phyloP scores from a whole-genome alignment of 2,888 invertebrate species.

The Nephrocerus scutellatus region DNA sequence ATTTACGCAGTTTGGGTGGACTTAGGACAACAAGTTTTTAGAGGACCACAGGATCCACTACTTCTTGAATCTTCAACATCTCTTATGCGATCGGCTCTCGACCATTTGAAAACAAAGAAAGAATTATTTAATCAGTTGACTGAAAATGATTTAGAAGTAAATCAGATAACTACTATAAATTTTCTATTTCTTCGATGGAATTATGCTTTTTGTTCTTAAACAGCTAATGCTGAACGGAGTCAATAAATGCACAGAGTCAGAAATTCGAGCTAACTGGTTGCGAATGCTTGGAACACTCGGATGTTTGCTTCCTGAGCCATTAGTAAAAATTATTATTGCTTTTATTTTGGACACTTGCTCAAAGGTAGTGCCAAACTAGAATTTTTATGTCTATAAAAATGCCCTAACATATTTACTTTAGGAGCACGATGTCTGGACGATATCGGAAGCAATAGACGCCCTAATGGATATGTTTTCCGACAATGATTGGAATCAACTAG shows the following conservation, averaged over 20 bases:
- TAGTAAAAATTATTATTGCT: slow-evolving; percentile 49
- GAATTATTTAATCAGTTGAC: slow-evolving; percentile 53
- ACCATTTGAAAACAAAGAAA: slow-evolving; percentile 54
- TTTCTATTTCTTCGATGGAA: background rate
- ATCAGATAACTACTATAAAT: background rate
- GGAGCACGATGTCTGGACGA: slow-evolving; percentile 62
- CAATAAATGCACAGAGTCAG: slow-evolving; percentile 50
- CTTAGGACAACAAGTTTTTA: slow-evolving; percentile 58
- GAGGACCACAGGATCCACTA: slow-evolving; percentile 49
- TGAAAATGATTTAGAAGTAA: slow-evolving; percentile 52
- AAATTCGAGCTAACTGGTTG: slow-evolving; percentile 55
- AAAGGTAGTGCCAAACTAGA: slow-evolving; percentile 24
- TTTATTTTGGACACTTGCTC: slow-evolving; percentile 56
- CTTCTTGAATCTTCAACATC: slow-evolving; percentile 65
- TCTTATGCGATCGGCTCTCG: slow-evolving; percentile 66
- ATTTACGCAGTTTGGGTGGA: slow-evolving; percentile 61
- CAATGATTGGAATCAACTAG: slow-evolving; percentile 62
- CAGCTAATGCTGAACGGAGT: slow-evolving; percentile 52
- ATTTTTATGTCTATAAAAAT: too few relatives aligned
- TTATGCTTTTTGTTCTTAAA: slow-evolving; percentile 23
- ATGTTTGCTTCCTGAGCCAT: slow-evolving; percentile 44
- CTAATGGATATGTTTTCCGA: slow-evolving; percentile 71
- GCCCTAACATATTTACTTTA: slow-evolving; percentile 29
- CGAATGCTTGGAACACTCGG: slow-evolving; percentile 56
- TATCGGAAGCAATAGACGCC: slow-evolving; percentile 68